Base-by-base conservation (phyloP, 2,888 invertebrate genomes). In the Halictus ligatus region DNA sequence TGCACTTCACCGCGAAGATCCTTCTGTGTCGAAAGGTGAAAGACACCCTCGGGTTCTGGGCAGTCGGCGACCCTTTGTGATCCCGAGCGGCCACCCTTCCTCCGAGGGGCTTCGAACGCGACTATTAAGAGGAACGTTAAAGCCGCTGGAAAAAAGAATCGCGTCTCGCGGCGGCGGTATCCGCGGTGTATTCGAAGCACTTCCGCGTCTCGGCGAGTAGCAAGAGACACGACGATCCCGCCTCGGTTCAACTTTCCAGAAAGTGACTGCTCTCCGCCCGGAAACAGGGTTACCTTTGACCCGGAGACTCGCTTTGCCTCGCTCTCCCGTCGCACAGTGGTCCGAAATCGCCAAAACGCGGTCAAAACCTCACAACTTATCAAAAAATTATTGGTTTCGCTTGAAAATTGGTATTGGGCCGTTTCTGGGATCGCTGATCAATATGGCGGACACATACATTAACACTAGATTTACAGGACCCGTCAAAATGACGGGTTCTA, bases 1-100 rank as follows among this genome's bases (percentile, higher is more conserved):
- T 48, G 82, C 80, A 60, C 85, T 86, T 40, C 64, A 75, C 58
- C 74, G 60, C 40, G 80, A 87, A 46, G 83, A 85, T 74, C 73
- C 77, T 64, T 50, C 76, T 74, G 69, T 78, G 79, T 75, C 82
- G 18, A 21, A 75, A 74, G 78, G 75, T 69, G 74, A 71, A 85
- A 84, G 82, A 79, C 50, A 77, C 83, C 74, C 74, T 58, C 60
- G 8, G 69, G 43, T 43, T 72, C 75, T 86, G 81, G 79, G 76
- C 82, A 74, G 81, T 81, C 79, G 15, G 73, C 54, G n/a, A 71
- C 43, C 43, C 43, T 71, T 71, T 71, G 71, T 71, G 43, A 71
- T 71, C n/a, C 4, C 6, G 35, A 12, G 13, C 71, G 73, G 86
- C 81, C 77, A 86, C 81, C 77, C 75, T 67, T 50, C 64, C 64